Evolutionary conservation across 2,888 invertebrate genomes (phyloP), one percentile per base, ranked within the genome.

Genomic region (Pachydiplax longipennis): DNA sequence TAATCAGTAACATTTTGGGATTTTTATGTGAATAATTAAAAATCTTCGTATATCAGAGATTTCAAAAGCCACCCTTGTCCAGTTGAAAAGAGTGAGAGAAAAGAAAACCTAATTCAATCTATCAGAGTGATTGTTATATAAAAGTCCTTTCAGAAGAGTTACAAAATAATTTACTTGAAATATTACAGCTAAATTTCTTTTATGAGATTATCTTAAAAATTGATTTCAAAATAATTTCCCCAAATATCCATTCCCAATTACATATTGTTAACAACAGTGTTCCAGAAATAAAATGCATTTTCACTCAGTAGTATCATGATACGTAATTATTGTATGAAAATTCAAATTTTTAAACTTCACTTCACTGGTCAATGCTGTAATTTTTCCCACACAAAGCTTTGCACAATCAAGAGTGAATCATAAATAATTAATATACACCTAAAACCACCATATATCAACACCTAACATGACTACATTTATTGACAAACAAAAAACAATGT

Each of bases 401-500:
- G 58, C 58, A 87, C 58, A 87, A 31, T 87, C 37, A 81, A 65
- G 61, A 61, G 37, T 61, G 87, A 87, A 61, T 35, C 37, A 37
- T 87, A 61, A 65, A 61, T 58, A 35, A 87, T 61, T n/a, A 87
- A 37, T 65, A 61, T 37, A 87, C 61, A 61, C 61, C 87, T 61
- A 65, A 65, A 87, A 87, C 58, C 83, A 87, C 87, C 61, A 31
- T 37, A 73, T 73, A 73, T 73, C 73, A 73, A 61, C 61, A 87
- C 61, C 65, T 58, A n/a, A 87, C 73, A 37, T 58, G 87, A 65
- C 37, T 65, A 87, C 53, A 58, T 31, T 31, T 73, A 73, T 73
- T 31, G 37, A 83, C n/a, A 87, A 87, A 61, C 87, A 37, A 87
- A 25, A 53, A 83, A 65, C 65, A 87, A 87, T 35, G 53, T 35